phyloP scores from a whole-genome alignment of 2,888 invertebrate species.

The Boloria selene region DNA sequence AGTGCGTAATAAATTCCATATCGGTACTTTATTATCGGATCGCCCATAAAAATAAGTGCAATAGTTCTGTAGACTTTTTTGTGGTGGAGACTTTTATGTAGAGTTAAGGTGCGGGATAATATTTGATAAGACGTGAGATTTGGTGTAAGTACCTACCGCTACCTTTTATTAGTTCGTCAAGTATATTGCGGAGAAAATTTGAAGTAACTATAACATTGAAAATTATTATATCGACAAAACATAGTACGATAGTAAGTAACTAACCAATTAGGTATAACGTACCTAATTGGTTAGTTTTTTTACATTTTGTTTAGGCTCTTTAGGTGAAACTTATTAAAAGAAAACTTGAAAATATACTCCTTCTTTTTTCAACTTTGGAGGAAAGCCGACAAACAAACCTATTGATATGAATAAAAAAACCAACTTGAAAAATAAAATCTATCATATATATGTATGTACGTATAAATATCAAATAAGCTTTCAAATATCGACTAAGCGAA shows the following conservation, averaged over 20 bases:
- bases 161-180: too few relatives aligned
- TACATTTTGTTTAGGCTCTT: too few relatives aligned
- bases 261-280: too few relatives aligned
- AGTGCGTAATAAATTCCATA: slow-evolving; percentile 44
- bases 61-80: slow-evolving; percentile 24
- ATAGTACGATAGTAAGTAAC: too few relatives aligned
- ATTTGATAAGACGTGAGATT: slow-evolving; percentile 7
- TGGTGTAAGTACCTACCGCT: background rate
- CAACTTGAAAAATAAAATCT: background rate
- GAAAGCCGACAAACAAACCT: too few relatives aligned
- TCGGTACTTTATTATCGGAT: slow-evolving; percentile 39
- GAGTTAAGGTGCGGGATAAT: slow-evolving; percentile 4
- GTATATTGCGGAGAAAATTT: too few relatives aligned
- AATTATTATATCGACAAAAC: too few relatives aligned
- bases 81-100: slow-evolving; percentile 30
- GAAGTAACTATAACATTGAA: too few relatives aligned
- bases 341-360: too few relatives aligned
- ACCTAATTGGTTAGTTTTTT: too few relatives aligned
- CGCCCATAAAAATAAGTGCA: slow-evolving; percentile 33
- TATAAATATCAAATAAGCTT: background rate
- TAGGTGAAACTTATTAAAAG: too few relatives aligned
- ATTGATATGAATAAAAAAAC: background rate
- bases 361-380: too few relatives aligned
- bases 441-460: slow-evolving; percentile 3
- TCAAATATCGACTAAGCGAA: slow-evolving; percentile 23